Evolutionary conservation across 2,888 invertebrate genomes (phyloP).

Genomic region (Catocala nupta): DNA sequence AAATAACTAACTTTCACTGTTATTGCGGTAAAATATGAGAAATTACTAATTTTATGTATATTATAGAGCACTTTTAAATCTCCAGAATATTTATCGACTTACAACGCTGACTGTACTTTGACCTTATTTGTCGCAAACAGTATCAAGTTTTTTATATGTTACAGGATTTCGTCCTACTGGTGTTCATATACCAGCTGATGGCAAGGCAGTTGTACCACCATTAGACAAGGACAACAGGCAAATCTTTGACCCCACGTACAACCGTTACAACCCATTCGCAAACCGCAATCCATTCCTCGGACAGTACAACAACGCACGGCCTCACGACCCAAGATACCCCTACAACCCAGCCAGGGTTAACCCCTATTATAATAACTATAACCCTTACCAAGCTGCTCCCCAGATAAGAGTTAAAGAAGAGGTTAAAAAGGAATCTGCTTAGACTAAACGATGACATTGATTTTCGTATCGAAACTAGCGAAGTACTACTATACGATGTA

Average conservation of each 20-base stretch:
- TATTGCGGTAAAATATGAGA: no score
- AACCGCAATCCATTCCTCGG: slow-evolving; percentile 54
- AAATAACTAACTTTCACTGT: no score
- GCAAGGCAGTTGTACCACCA: slow-evolving; percentile 75
- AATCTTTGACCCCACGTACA: slow-evolving; percentile 57
- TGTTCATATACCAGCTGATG: slow-evolving; percentile 89
- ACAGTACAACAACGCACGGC: slow-evolving; percentile 56
- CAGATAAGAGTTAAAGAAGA: slow-evolving; percentile 48
- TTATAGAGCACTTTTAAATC: no score
- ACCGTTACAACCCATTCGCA: slow-evolving; percentile 62
- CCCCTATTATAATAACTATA: slow-evolving; percentile 53
- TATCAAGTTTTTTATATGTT: slow-evolving; percentile 3
- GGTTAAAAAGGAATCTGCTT: slow-evolving; percentile 43
- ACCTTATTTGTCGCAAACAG: background rate
- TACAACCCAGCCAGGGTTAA: slow-evolving; percentile 56
- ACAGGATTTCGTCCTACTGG: slow-evolving; percentile 88
- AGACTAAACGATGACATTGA: slow-evolving; percentile 2
- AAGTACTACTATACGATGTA: slow-evolving; percentile 13
- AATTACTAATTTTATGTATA: no score
- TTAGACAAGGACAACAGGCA: slow-evolving; percentile 58
- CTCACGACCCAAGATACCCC: slow-evolving; percentile 60
- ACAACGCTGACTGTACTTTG: no score
- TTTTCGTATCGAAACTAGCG: background rate
- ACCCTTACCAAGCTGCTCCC: slow-evolving; percentile 43
- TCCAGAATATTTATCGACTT: no score